phyloP scores from a whole-genome alignment of 2,113 vertebrate genomes.

The Tachysurus vachellii region DNA sequence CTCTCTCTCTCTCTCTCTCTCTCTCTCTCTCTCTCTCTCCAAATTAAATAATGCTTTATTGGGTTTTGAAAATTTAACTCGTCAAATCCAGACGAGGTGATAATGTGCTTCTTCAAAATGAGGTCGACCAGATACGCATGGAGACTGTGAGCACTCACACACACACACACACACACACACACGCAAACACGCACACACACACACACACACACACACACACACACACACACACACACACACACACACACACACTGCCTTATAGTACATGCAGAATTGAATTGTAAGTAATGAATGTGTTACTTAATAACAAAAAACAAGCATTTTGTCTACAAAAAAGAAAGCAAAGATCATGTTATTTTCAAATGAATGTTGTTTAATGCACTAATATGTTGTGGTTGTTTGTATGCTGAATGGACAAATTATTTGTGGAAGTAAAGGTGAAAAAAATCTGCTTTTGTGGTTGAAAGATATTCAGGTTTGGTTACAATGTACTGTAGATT shows the following conservation, averaged over 20 bases:
- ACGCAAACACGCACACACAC: not conserved
- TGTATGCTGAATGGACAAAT: not conserved
- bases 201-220: too few relatives aligned
- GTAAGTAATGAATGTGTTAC: not conserved
- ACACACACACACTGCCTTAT: not conserved
- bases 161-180: slow-evolving; percentile 6
- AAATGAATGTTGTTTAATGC: not conserved
- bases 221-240: too few relatives aligned
- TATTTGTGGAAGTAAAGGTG: not conserved
- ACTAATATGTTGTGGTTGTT: not conserved
- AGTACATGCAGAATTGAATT: not conserved
- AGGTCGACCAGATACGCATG: slow-evolving; percentile 42
- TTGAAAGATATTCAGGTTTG: not conserved
- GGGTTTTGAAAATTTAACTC: slow-evolving; percentile 6
- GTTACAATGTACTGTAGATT: not conserved
- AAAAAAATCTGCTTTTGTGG: not conserved
- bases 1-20: too few relatives aligned
- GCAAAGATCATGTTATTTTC: not conserved
- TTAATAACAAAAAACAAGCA: not conserved
- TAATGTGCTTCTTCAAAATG: slow-evolving; percentile 56
- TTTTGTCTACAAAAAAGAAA: not conserved
- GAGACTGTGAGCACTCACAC: slow-evolving; percentile 57
- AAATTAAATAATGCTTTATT: not conserved
- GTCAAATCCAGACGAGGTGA: slow-evolving; percentile 53
- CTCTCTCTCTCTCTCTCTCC: too few relatives aligned